Base-by-base conservation (phyloP, 2,888 invertebrate genomes). In the Drosophila kanekoi region DNA sequence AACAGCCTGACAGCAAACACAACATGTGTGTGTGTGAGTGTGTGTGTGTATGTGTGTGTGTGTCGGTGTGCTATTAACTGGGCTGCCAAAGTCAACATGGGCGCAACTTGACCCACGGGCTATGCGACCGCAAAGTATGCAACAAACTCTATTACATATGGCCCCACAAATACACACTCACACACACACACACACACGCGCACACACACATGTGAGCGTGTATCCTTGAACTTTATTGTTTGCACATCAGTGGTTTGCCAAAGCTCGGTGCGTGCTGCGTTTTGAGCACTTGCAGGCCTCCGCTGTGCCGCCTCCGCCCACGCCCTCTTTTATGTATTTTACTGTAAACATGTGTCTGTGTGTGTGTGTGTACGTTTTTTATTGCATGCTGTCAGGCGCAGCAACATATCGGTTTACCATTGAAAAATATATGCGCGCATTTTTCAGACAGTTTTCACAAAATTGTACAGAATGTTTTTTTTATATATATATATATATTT, bases 211-310 rank as follows among this genome's bases (percentile, higher is more conserved):
- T n/a, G 48, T 54, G 23, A 47, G 52, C 45, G 53, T 62, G 58
- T 77, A 82, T 84, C 89, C 88, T 88, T 88, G 88, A 89, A 88
- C 88, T 89, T 89, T 88, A 89, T 89, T 89, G 89, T 87, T 89
- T 88, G 81, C 78, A 84, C 87, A 87, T 86, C 87, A 82, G 89
- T 77, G 82, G 84, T 73, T 87, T 75, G 73, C 66, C 83, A 71
- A 73, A 67, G 74, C 79, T 66, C 64, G 53, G 72, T 74, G 77
- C 77, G 70, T 81, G 79, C 79, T 69, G 78, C 73, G 79, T 75
- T 84, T 79, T 74, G 77, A 77, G 73, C 63, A 65, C 77, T 79
- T 74, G 44, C 47, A 60, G 69, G 73, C 65, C 77, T 56, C 63
- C 76, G 41, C 64, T 16, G 58, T 40, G 57, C 49, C 67, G 38